Evolutionary conservation across 2,797 vertebrate genomes (phyloP).

Genomic region (Chromis chromis): DNA sequence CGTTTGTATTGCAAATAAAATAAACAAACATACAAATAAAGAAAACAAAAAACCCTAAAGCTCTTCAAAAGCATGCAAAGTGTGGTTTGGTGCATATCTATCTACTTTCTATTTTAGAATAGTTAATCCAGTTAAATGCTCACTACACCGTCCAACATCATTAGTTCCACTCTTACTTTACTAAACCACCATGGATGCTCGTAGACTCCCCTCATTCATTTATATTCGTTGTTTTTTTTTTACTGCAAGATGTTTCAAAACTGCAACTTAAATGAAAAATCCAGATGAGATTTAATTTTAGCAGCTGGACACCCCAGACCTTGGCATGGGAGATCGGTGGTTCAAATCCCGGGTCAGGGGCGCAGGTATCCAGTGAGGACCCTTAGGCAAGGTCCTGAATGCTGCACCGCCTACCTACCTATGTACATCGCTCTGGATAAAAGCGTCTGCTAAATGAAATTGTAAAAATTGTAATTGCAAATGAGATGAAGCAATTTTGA

Average conservation of each 20-base stretch:
- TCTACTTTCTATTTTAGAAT: slow-evolving; percentile 25
- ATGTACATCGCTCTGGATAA: too few species aligned
- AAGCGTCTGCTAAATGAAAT: too few species aligned
- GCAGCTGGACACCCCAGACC: too few species aligned
- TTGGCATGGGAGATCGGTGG: too few species aligned
- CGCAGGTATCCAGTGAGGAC: too few species aligned
- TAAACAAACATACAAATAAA: not conserved
- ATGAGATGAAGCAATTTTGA: not conserved
- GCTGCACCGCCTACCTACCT: too few species aligned
- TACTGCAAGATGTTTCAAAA: not conserved
- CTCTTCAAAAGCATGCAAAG: slow-evolving; percentile 26
- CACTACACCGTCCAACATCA: not conserved
- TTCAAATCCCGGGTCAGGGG: too few species aligned
- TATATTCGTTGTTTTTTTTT: slow-evolving; percentile 6
- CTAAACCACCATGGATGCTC: not conserved
- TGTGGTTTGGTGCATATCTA: slow-evolving; percentile 9
- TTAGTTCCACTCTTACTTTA: not conserved
- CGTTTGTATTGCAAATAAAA: slow-evolving; percentile 1
- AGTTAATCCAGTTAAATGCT: slow-evolving; percentile 42
- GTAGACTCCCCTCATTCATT: slow-evolving; percentile 1
- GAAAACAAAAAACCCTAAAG: not conserved
- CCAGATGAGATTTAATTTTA: too few species aligned
- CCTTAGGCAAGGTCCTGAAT: too few species aligned
- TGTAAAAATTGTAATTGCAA: too few species aligned
- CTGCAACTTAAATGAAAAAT: not conserved